Percentiles rank a stretch among this genome's conserved stretches.
These are phyloP conservation scores for Microcebus tavaratra DNA, from an alignment of 2,113 vertebrate genomes.

Conservation along the genomic window DNA sequence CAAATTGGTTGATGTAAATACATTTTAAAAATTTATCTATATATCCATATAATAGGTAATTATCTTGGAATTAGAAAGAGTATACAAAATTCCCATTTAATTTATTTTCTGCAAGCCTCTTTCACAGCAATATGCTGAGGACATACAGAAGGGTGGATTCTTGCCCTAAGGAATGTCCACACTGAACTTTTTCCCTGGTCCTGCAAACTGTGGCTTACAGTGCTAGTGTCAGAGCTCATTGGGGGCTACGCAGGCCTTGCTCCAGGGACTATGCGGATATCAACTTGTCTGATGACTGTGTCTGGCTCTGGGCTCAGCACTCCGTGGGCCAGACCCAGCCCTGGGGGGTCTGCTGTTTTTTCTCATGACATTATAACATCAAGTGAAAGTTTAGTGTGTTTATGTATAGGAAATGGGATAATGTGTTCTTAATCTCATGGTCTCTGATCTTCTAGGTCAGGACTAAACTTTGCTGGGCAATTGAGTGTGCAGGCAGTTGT, in stretches of 20 bases:
- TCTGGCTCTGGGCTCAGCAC: neutral
- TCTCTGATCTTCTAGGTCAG: conserved; percentile 35
- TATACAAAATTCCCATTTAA: no score
- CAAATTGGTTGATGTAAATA: no score
- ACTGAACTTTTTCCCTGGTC: neutral
- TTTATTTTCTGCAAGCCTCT: no score
- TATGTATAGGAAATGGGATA: neutral
- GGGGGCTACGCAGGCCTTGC: neutral
- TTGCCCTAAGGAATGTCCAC: neutral
- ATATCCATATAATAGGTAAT: no score
- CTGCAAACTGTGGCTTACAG: neutral
- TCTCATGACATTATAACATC: neutral
- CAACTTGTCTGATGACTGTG: neutral
- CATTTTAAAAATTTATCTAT: no score
- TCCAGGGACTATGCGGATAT: no score
- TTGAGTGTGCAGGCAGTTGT: neutral
- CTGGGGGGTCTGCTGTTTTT: neutral
- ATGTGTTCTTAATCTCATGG: conserved; percentile 22
- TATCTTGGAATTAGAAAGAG: no score
- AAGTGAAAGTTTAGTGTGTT: neutral
- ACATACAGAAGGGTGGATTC: no score
- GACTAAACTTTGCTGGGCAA: neutral
- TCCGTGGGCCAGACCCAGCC: neutral
- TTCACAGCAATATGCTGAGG: no score
- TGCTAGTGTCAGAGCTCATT: neutral